These are phyloP conservation scores for Epicampocera succincta DNA, from an alignment of 2,888 invertebrate species.

Conservation along the genomic window DNA sequence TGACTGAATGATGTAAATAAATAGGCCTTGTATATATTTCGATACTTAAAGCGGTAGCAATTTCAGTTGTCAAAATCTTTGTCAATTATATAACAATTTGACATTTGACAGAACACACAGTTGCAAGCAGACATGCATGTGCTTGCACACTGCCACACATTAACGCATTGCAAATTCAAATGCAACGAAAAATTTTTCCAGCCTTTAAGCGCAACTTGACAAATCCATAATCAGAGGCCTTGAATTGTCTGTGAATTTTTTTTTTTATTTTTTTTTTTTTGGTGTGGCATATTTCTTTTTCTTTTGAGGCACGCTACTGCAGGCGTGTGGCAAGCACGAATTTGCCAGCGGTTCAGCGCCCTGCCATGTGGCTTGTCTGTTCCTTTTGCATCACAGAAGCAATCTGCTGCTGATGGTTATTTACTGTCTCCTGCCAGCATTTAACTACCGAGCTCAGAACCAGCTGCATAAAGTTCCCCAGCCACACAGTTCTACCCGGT, in stretches of 20 bases:
- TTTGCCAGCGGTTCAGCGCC: too few species aligned
- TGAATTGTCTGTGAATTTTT: conserved; percentile 56
- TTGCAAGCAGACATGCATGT: conserved; percentile 22
- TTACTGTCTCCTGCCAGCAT: too few species aligned
- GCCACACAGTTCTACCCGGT: too few species aligned
- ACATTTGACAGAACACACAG: conserved; percentile 73
- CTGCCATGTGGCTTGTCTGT: too few species aligned
- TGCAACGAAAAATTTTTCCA: conserved; percentile 39
- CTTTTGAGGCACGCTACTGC: too few species aligned
- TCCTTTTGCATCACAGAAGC: too few species aligned
- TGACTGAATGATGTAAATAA: conserved; percentile 60
- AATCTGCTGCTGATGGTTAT: too few species aligned
- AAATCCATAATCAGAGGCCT: conserved; percentile 62
- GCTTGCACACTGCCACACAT: conserved; percentile 41
- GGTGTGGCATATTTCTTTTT: too few species aligned
- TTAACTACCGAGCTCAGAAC: too few species aligned
- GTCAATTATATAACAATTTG: conserved; percentile 72
- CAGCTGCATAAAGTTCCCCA: too few species aligned
- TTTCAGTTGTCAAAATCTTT: conserved; percentile 72
- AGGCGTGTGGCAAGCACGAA: too few species aligned
- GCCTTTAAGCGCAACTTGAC: conserved; percentile 10
- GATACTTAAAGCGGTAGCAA: conserved; percentile 64
- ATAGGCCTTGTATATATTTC: conserved; percentile 12
- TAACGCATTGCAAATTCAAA: conserved; percentile 55
- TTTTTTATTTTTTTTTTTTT: too few species aligned